These are phyloP conservation scores for Nymphalis polychloros DNA, from an alignment of 2,888 invertebrate genomes.

Conservation along the genomic window DNA sequence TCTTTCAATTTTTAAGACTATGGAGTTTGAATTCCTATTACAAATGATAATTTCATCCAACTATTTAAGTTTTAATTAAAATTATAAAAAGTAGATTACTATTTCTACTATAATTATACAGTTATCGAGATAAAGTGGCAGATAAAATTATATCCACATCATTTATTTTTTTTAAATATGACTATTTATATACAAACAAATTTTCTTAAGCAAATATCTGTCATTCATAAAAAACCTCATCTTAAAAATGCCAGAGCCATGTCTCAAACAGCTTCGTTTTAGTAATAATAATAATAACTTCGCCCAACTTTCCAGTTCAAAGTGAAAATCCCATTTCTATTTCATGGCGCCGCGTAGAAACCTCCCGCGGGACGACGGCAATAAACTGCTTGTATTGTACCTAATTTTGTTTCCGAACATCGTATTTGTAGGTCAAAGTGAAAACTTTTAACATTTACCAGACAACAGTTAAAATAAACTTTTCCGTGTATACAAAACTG, in stretches of 20 bases:
- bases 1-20: too few species aligned
- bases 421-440: constrained; percentile 56
- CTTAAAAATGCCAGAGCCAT: constrained; percentile 20
- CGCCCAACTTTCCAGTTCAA: constrained; percentile 57
- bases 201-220: too few species aligned
- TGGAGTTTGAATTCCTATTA: too few species aligned
- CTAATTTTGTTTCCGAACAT: constrained; percentile 67
- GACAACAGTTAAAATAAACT: constrained; percentile 65
- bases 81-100: too few species aligned
- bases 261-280: constrained; percentile 44
- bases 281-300: constrained; percentile 56
- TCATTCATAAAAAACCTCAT: not conserved
- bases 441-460: constrained; percentile 58
- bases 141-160: too few species aligned
- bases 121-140: too few species aligned
- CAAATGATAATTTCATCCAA: too few species aligned
- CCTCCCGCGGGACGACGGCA: constrained; percentile 51
- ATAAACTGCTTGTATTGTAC: constrained; percentile 63
- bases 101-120: not conserved
- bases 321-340: constrained; percentile 64
- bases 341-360: constrained; percentile 56
- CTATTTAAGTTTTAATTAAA: too few species aligned
- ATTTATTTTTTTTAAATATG: not conserved
- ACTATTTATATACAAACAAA: too few species aligned
- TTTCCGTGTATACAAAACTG: constrained; percentile 27